Conservation (phyloP, 2,888 invertebrate genomes). For the Mesorhabditis belari region DNA sequence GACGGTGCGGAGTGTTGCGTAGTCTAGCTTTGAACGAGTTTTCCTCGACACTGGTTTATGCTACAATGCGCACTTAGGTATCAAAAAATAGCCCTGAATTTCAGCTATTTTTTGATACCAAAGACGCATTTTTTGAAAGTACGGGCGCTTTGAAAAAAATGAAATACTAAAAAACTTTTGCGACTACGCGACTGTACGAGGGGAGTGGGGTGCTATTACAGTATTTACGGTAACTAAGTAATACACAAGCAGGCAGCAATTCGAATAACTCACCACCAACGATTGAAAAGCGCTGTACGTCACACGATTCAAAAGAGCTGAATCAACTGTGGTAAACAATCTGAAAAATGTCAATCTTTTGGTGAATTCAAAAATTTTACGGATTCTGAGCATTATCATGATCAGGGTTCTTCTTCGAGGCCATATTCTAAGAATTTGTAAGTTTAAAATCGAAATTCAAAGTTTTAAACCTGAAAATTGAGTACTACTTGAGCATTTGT, state of each 20-base stretch:
- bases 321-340: constrained; percentile 33
- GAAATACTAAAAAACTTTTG: not conserved
- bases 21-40: too few relatives aligned
- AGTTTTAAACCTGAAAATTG: constrained; percentile 16
- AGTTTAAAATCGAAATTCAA: constrained; percentile 3
- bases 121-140: too few relatives aligned
- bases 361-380: not conserved
- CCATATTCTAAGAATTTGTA: constrained; percentile 40
- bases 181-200: not conserved
- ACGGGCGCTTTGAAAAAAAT: too few relatives aligned
- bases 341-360: not conserved
- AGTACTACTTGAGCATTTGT: constrained; percentile 17
- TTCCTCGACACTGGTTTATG: too few relatives aligned
- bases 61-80: too few relatives aligned
- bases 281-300: constrained; percentile 23
- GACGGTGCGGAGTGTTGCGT: too few relatives aligned
- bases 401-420: constrained; percentile 22
- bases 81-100: too few relatives aligned
- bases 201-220: too few relatives aligned
- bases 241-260: not conserved
- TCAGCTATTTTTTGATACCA: too few relatives aligned
- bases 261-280: constrained; percentile 13
- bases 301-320: constrained; percentile 10
- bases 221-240: too few relatives aligned
- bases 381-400: constrained; percentile 35